These are phyloP conservation scores for Trichopria drosophilae DNA, from an alignment of 2,888 invertebrate species.

Conservation along the genomic window DNA sequence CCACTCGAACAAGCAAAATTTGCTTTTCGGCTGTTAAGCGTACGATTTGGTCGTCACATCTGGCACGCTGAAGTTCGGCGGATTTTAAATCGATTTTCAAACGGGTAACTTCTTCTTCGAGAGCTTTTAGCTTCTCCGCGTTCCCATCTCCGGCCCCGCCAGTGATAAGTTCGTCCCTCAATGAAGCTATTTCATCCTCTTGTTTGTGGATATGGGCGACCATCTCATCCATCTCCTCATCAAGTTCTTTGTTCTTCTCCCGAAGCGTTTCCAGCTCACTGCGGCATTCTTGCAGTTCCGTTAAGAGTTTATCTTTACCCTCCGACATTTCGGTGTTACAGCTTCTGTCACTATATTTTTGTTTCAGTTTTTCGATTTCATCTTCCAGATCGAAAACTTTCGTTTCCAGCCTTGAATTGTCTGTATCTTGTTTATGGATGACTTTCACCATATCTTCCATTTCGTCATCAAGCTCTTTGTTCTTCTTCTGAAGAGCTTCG, in stretches of 20 bases:
- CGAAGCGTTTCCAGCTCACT: slow-evolving; percentile 46
- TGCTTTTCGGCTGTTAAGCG: slow-evolving; percentile 20
- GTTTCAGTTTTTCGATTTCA: slow-evolving; percentile 13
- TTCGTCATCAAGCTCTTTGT: slow-evolving; percentile 50
- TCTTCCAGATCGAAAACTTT: slow-evolving; percentile 14
- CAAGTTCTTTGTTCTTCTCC: slow-evolving; percentile 57
- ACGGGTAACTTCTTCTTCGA: slow-evolving; percentile 37
- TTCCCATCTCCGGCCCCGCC: slow-evolving; percentile 55
- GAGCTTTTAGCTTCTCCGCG: slow-evolving; percentile 50
- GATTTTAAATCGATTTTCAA: slow-evolving; percentile 29
- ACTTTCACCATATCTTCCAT: slow-evolving; percentile 58
- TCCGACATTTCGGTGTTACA: slow-evolving; percentile 7
- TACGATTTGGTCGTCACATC: slow-evolving; percentile 24
- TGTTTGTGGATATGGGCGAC: slow-evolving; percentile 34
- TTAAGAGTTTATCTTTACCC: slow-evolving; percentile 15
- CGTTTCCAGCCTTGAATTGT: slow-evolving; percentile 33
- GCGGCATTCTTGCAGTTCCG: slow-evolving; percentile 29
- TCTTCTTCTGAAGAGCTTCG: slow-evolving; percentile 58
- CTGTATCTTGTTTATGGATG: slow-evolving; percentile 51
- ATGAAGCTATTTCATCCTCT: slow-evolving; percentile 36
- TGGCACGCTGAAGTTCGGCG: slow-evolving; percentile 9
- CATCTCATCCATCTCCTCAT: slow-evolving; percentile 59
- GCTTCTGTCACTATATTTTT: background rate
- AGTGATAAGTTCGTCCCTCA: slow-evolving; percentile 38
- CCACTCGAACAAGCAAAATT: slow-evolving; percentile 21